Evolutionary conservation across 2,797 vertebrate species (phyloP), one percentile per base, ranked within the genome.

Genomic region (Thalassophryne amazonica): DNA sequence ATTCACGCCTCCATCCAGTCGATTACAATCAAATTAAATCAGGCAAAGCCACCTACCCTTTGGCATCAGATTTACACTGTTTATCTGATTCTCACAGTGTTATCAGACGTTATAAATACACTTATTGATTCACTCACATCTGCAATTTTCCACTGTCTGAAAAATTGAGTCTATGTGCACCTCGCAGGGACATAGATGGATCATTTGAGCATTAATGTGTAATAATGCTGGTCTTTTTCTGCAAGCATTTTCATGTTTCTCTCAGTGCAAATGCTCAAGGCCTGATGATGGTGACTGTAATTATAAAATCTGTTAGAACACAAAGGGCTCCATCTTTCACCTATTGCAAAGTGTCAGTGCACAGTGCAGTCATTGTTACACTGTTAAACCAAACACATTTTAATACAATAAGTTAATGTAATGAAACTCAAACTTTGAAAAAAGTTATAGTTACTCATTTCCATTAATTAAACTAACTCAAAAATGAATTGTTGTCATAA

Each of bases 91-190:
- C 71, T 57, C 31, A 54, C 25, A 68, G 43, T 52, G 42, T 57
- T 76, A 51, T 74, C 62, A 39, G 23, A 69, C 36, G 7, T 55
- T 67, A 43, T 60, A 71, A 74, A 86, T 65, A 63, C 77, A 70
- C 20, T 0, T 79, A 86, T 85, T 67, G 81, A 87, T 85, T 76
- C 39, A 2, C 43, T 62, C 53, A 48, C 51, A 69, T 66, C 51
- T 78, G 52, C 49, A 63, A 76, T 68, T 69, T 75, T 45, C 41
- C 9, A 60, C 45, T 56, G 64, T 72, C 51, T 62, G 35, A 41
- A 64, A 50, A 57, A 36, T 17, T 11, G 33, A 65, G 66, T 80
- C 76, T 51, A 86, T 83, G 71, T 45, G 32, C 39, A 52, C 60
- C 83, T 86, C 69, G 62, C 70, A 69, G 78, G 50, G 51, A 71